These are phyloP conservation scores for Setophaga petechia DNA, from an alignment of 2,113 vertebrate genomes.

Conservation along the genomic window DNA sequence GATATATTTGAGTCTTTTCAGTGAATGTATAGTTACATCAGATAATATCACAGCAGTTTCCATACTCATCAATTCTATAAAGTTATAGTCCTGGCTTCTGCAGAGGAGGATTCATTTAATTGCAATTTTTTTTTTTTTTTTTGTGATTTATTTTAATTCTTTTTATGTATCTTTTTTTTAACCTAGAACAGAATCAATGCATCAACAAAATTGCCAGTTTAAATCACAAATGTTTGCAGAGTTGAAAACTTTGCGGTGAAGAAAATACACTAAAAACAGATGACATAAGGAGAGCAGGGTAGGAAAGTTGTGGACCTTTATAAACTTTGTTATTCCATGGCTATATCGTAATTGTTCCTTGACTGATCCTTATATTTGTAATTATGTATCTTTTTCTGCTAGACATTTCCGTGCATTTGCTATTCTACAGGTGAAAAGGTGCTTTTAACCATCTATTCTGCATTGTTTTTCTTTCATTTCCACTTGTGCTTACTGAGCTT, in stretches of 20 bases:
- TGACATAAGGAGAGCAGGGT: fast-evolving
- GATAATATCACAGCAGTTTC: not conserved
- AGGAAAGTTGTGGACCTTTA: not conserved
- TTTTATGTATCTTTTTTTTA: not conserved
- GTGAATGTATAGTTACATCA: not conserved
- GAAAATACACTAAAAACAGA: not conserved
- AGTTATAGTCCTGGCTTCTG: not conserved
- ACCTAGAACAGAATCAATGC: not conserved
- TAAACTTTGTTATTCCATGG: not conserved
- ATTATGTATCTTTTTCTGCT: not conserved
- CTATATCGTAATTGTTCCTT: not conserved
- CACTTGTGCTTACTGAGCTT: not conserved
- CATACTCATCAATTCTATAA: not conserved
- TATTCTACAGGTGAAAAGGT: not conserved
- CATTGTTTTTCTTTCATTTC: slow-evolving; percentile 1
- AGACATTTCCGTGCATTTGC: not conserved
- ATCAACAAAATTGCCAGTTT: not conserved
- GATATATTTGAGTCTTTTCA: not conserved
- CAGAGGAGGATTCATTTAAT: not conserved
- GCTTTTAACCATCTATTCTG: not conserved
- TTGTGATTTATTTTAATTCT: not conserved
- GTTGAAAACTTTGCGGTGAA: not conserved
- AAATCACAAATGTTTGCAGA: not conserved
- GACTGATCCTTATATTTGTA: not conserved
- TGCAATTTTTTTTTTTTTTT: not conserved